Percentiles rank a stretch among this genome's conserved stretches.
Conservation (phyloP, 2,113 vertebrate genomes). For the Embiotoca jacksoni region DNA sequence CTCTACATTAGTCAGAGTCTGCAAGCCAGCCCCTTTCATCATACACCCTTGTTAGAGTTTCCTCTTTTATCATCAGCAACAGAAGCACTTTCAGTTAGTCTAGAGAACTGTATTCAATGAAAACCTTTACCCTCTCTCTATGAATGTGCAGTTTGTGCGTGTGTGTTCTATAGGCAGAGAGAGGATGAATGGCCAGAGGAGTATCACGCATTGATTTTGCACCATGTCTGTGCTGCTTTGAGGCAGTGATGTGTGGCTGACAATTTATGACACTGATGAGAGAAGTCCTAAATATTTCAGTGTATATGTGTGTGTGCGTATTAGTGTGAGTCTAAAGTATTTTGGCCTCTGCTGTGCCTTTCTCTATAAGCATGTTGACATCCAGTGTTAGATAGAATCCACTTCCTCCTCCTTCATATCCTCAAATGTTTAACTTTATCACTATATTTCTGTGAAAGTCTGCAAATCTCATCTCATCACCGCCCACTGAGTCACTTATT, state of each 20-base stretch:
- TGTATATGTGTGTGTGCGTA: slow-evolving; percentile 1
- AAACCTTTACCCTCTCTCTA: neutral
- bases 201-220: slow-evolving; percentile 71
- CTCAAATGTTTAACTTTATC: slow-evolving; percentile 38
- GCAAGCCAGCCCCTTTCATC: slow-evolving; percentile 33
- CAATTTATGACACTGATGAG: slow-evolving; percentile 54
- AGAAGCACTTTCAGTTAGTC: slow-evolving; percentile 30
- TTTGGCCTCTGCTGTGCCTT: neutral
- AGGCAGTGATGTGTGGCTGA: slow-evolving; percentile 61
- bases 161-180: neutral
- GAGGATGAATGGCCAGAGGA: slow-evolving; percentile 34
- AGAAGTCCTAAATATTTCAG: slow-evolving; percentile 59
- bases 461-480: slow-evolving; percentile 53
- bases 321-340: neutral
- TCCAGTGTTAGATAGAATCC: neutral
- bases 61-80: slow-evolving; percentile 15
- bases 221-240: slow-evolving; percentile 23
- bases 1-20: slow-evolving; percentile 10
- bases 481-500: slow-evolving; percentile 56
- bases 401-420: neutral
- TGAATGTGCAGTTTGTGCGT: neutral
- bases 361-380: neutral
- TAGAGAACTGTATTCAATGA: slow-evolving; percentile 24
- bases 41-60: slow-evolving; percentile 30
- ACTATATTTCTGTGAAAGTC: slow-evolving; percentile 38